A percentile compares a stretch with the other conserved stretches of the same genome.
These are phyloP conservation scores for Clusia tigrina DNA, from an alignment of 2,888 invertebrate genomes.

Conservation along the genomic window DNA sequence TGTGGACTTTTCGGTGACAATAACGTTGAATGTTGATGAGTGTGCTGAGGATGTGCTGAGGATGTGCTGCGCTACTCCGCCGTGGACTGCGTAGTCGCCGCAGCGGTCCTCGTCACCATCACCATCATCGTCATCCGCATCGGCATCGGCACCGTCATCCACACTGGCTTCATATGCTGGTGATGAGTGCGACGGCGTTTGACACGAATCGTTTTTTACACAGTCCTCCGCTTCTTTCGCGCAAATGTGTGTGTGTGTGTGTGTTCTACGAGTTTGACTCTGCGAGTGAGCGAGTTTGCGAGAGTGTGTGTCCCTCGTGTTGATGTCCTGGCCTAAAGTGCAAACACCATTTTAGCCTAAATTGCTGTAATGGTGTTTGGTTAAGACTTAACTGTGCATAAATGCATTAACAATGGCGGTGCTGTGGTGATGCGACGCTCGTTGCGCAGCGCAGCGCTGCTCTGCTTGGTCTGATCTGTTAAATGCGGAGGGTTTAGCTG, in stretches of 20 bases:
- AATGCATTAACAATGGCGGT: background rate
- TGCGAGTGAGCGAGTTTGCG: too few species aligned
- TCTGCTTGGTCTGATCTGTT: too few species aligned
- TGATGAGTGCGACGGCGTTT: background rate
- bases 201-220: background rate
- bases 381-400: conserved; percentile 5
- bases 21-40: conserved; percentile 49
- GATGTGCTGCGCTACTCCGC: conserved; percentile 12
- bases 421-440: too few species aligned
- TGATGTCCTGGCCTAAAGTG: background rate
- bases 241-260: conserved; percentile 10
- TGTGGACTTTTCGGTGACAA: conserved; percentile 54
- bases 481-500: too few species aligned
- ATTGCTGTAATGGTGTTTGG: conserved; percentile 7
- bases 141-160: too few species aligned
- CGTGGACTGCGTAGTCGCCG: conserved; percentile 12
- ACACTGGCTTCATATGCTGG: too few species aligned
- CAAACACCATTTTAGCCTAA: conserved; percentile 7
- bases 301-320: background rate
- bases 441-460: too few species aligned
- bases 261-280: conserved; percentile 5
- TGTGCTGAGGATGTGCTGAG: conserved; percentile 41
- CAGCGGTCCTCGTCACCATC: conserved; percentile 32
- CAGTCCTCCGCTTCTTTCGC: background rate
- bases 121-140: too few species aligned